Base-by-base conservation (phyloP, 2,888 invertebrate species). In the Schrankia costaestrigalis region DNA sequence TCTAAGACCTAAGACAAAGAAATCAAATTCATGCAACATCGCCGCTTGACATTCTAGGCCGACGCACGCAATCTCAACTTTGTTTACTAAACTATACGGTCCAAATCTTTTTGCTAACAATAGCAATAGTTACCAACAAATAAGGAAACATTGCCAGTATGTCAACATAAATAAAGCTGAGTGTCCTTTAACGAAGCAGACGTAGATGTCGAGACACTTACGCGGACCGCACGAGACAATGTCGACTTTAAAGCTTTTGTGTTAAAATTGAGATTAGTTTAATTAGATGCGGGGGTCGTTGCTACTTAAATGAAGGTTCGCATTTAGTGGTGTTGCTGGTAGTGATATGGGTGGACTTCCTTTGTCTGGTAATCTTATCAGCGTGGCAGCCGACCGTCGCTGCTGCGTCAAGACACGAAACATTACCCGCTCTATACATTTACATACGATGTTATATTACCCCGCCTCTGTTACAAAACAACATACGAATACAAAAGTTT, bases 291-390 rank as follows among this genome's bases (percentile, higher is more conserved):
- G 50, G 59, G 76, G 75, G 78, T 77, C 75, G 79, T 8, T 78
- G 75, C 78, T n/a, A n/a, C n/a, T n/a, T 78, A 80, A 83, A 83
- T 80, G 79, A 85, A 82, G 78, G 82, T 66, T 78, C 71, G 71
- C 75, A 77, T 83, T 84, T 83, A 84, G 85, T 73, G 78, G 79
- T 71, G 66, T 67, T 65, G 70, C 75, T 71, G 78, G 78, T 82
- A 80, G 78, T 83, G 84, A 85, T 85, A 82, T 80, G 83, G 83
- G 81, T 82, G 83, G 82, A 85, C 83, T 85, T 82, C 84, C 86
- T 86, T 86, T 86, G 86, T 86, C 85, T 86, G 70, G 78, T 81
- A 86, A 87, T 86, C 83, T 85, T 85, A 87, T 87, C 86, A 78
- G 77, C 54, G 61, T 63, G 72, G 68, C 78, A 71, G 76, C 74